These are phyloP conservation scores for Seriola aureovittata DNA, from an alignment of 2,113 vertebrate genomes.

Conservation along the genomic window DNA sequence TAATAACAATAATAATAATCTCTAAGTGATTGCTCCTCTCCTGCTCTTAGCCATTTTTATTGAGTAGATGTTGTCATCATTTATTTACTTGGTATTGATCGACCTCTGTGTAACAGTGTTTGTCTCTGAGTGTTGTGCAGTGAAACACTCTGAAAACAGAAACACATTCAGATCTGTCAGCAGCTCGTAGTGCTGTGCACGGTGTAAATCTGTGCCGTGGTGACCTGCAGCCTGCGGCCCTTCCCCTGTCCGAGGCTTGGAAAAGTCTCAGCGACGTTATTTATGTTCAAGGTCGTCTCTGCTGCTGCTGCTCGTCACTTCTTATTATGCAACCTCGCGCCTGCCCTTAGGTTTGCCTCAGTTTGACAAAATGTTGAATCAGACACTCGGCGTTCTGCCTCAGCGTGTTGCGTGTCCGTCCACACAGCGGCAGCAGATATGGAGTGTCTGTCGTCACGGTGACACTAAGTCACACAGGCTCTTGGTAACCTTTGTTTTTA, in stretches of 20 bases:
- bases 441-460: conserved; percentile 1
- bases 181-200: background rate
- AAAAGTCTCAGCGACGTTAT: conserved; percentile 29
- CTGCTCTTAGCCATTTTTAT: no score
- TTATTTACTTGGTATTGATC: no score
- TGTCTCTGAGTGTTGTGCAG: background rate
- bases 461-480: background rate
- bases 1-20: no score
- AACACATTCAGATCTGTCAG: background rate
- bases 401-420: background rate
- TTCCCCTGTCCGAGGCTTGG: background rate
- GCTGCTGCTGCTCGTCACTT: conserved; percentile 7
- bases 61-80: no score
- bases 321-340: conserved; percentile 21
- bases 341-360: conserved; percentile 27
- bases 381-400: background rate
- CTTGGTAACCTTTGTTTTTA: background rate
- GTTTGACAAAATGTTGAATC: conserved; percentile 13
- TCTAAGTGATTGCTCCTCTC: no score
- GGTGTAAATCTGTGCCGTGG: background rate
- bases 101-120: no score
- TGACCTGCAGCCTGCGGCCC: conserved; percentile 3
- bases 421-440: background rate
- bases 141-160: background rate
- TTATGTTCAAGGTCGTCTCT: conserved; percentile 25